Percentiles rank a stretch among this genome's conserved stretches.
Evolutionary conservation across 2,797 vertebrate genomes (phyloP).

Genomic region (Pantherophis alleghaniensis): DNA sequence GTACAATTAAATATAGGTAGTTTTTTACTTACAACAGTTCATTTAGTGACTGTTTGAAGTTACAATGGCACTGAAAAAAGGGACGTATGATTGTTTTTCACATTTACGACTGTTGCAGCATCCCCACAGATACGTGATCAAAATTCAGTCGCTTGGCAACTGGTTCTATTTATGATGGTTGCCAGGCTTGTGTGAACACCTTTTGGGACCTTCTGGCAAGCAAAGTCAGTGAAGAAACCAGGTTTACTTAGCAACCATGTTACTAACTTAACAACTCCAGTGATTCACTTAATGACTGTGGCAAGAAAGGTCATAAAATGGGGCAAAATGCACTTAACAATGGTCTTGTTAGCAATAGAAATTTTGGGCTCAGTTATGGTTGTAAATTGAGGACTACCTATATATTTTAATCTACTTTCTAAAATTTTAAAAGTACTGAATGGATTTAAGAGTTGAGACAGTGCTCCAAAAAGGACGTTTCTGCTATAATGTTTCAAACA

Average conservation of each 20-base stretch:
- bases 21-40: neutral
- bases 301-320: neutral
- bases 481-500: neutral
- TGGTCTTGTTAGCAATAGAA: neutral
- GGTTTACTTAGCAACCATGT: too few species aligned
- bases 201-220: too few species aligned
- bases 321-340: neutral
- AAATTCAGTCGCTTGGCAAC: neutral
- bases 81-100: neutral
- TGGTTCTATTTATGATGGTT: neutral
- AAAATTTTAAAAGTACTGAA: neutral
- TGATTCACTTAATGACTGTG: neutral
- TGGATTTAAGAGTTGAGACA: neutral
- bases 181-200: too few species aligned
- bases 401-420: neutral
- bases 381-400: neutral
- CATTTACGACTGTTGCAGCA: neutral
- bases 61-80: neutral
- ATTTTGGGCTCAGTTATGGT: neutral
- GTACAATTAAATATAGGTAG: neutral
- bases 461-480: neutral
- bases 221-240: too few species aligned
- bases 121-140: neutral
- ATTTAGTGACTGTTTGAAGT: neutral
- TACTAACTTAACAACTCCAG: neutral